Percentiles rank a stretch among this genome's conserved stretches.
These are phyloP conservation scores for Brachionus calyciflorus DNA, from an alignment of 1,140 invertebrate genomes.

Conservation along the genomic window DNA sequence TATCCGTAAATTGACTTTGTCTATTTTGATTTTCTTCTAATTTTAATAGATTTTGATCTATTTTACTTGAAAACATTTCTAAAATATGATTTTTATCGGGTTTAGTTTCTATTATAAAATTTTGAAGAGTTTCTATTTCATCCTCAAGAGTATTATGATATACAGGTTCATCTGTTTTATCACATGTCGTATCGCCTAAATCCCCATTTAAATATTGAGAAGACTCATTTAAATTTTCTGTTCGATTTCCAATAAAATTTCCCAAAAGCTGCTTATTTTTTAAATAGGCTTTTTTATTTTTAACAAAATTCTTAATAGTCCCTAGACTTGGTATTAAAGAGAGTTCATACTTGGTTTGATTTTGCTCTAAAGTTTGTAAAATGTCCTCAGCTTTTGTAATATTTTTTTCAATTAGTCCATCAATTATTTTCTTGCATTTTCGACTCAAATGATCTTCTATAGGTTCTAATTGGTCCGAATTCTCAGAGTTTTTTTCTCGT, in stretches of 20 bases:
- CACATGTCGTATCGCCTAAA: no score
- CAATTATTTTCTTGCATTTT: conserved; percentile 36
- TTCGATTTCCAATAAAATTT: no score
- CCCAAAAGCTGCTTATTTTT: no score
- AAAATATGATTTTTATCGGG: not conserved
- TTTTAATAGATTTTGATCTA: not conserved
- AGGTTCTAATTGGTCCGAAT: no score
- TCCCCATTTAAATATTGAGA: no score
- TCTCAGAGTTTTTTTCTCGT: not conserved
- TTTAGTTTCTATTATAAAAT: not conserved
- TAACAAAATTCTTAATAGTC: not conserved
- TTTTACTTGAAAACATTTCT: not conserved
- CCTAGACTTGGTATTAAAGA: not conserved
- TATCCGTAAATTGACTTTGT: not conserved
- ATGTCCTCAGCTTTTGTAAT: not conserved
- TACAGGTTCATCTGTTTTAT: no score
- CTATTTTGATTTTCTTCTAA: not conserved
- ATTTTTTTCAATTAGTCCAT: not conserved
- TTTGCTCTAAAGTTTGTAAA: not conserved
- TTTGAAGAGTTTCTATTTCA: not conserved
- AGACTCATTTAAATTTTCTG: no score
- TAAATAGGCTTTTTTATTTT: not conserved
- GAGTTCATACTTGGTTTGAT: not conserved
- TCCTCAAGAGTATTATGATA: not conserved
- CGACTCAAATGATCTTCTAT: conserved; percentile 14